phyloP scores from a whole-genome alignment of 2,797 vertebrate genomes.

The Enteromius treurensis region DNA sequence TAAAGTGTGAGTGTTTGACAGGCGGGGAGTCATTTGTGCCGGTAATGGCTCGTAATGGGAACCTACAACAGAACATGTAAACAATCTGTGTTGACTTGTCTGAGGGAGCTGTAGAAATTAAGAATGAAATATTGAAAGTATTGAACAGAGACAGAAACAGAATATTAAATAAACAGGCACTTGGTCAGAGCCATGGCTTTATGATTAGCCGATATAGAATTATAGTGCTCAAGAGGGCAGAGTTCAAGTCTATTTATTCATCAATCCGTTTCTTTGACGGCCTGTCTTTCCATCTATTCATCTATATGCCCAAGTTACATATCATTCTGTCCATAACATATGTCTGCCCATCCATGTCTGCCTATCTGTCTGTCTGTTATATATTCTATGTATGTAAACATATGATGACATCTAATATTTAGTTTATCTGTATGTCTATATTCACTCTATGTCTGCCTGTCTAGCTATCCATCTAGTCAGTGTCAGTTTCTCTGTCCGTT shows the following conservation, averaged over 20 bases:
- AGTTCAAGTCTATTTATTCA: not conserved
- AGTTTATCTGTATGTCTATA: not conserved
- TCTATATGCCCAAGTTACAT: too few species aligned
- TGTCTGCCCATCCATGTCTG: not conserved
- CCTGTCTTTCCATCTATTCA: too few species aligned
- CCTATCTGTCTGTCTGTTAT: not conserved
- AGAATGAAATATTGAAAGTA: slow-evolving; percentile 10
- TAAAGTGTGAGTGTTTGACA: slow-evolving; percentile 36
- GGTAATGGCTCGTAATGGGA: slow-evolving; percentile 35
- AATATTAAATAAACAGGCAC: not conserved
- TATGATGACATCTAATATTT: too few species aligned
- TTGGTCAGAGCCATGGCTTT: not conserved
- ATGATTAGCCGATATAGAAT: not conserved
- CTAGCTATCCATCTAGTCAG: too few species aligned
- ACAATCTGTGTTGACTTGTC: slow-evolving; percentile 30
- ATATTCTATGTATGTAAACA: not conserved
- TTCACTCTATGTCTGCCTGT: not conserved
- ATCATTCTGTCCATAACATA: too few species aligned
- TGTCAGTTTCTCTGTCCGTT: too few species aligned
- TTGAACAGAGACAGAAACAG: not conserved
- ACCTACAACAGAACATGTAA: slow-evolving; percentile 44
- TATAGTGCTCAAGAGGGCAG: too few species aligned
- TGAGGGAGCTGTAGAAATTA: slow-evolving; percentile 12
- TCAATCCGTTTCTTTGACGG: too few species aligned
- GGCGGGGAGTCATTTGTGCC: slow-evolving; percentile 33